Conservation (phyloP, 2,888 invertebrate genomes). For the Polyommatus icarus region DNA sequence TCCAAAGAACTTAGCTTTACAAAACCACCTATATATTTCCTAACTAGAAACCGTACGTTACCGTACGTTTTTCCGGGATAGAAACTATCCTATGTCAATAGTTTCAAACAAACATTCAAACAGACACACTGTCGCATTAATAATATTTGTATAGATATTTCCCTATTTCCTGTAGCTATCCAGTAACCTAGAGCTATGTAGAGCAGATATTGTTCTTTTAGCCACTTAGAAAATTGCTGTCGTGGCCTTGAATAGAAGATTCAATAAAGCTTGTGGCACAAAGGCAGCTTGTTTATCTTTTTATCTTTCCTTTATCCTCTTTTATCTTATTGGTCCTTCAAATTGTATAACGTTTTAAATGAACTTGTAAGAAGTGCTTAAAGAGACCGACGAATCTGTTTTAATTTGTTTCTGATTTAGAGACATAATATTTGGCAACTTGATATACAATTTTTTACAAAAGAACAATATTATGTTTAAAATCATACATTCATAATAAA, state of each 20-base stretch:
- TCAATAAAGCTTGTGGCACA: constrained; percentile 34
- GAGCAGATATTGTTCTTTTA: constrained; percentile 37
- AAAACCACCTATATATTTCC: no score
- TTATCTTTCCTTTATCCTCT: constrained; percentile 1
- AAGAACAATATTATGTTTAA: no score
- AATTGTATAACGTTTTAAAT: background rate
- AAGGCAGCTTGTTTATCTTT: constrained; percentile 22
- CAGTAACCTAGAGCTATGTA: background rate
- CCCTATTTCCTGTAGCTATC: background rate
- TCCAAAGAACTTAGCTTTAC: no score
- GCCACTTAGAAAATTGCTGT: constrained; percentile 38
- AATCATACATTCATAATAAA: no score
- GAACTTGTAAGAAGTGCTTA: background rate
- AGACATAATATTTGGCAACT: background rate
- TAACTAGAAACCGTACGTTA: no score
- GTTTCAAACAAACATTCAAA: no score
- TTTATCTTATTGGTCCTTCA: background rate
- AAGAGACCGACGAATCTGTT: background rate
- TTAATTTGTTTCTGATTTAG: background rate
- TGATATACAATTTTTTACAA: no score
- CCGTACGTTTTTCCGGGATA: no score
- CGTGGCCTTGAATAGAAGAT: constrained; percentile 37
- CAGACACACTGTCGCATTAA: no score
- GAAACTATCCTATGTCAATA: no score
- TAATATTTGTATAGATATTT: background rate